Evolutionary conservation across 1,140 invertebrate genomes (phyloP).

Genomic region (Drosophila kanapiae): DNA sequence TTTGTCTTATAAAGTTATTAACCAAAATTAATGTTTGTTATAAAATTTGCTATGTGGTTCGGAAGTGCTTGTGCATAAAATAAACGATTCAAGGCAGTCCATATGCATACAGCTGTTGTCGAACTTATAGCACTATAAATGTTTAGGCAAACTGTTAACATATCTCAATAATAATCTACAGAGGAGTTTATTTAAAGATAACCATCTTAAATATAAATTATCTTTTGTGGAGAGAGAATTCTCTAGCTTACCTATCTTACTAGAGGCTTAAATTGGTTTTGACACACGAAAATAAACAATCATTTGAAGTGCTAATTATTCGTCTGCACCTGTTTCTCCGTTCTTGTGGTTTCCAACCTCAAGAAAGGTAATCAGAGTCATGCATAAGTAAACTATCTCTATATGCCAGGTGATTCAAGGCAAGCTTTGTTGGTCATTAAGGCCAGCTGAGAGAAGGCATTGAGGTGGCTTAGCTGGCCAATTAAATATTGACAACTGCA

Average conservation of each 20-base stretch:
- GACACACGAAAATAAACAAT: background rate
- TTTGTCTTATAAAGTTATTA: slow-evolving; percentile 81
- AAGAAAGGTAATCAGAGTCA: slow-evolving; percentile 47
- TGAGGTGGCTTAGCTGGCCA: slow-evolving; percentile 17
- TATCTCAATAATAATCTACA: background rate
- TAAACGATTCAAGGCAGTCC: slow-evolving; percentile 37
- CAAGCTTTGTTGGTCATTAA: slow-evolving; percentile 45
- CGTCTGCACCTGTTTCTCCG: background rate
- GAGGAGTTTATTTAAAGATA: too few relatives aligned
- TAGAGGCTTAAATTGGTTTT: too few relatives aligned
- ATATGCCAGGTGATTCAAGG: slow-evolving; percentile 37
- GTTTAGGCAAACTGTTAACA: background rate
- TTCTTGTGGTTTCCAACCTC: slow-evolving; percentile 14
- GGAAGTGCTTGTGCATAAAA: slow-evolving; percentile 73
- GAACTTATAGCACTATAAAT: background rate
- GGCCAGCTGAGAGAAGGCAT: slow-evolving; percentile 22
- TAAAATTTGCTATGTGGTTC: slow-evolving; percentile 74
- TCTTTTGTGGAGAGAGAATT: too few relatives aligned
- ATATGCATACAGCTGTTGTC: slow-evolving; percentile 5
- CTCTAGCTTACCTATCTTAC: too few relatives aligned
- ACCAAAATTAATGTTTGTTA: slow-evolving; percentile 81
- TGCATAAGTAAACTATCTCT: slow-evolving; percentile 43
- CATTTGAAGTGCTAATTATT: background rate
- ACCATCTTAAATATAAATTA: too few relatives aligned
- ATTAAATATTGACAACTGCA: slow-evolving; percentile 35